These are phyloP conservation scores for Mamestra brassicae DNA, from an alignment of 2,888 invertebrate species.

Conservation along the genomic window DNA sequence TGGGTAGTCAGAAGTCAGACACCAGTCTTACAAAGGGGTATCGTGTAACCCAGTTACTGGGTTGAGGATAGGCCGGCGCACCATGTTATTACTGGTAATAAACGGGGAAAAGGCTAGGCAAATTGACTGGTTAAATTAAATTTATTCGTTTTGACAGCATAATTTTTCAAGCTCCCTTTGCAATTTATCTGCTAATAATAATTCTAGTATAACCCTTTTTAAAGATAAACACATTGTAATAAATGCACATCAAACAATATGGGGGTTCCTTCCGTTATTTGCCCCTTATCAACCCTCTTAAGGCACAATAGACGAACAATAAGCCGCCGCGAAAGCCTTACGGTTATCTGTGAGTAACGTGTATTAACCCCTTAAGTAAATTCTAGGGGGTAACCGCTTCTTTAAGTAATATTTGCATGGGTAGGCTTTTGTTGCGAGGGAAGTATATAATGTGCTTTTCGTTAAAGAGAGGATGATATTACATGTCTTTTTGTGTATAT, in stretches of 20 bases:
- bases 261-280: constrained; percentile 31
- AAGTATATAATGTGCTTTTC: neutral
- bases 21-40: too few relatives aligned
- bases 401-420: constrained; percentile 31
- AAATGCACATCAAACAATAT: constrained; percentile 39
- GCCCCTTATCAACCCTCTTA: constrained; percentile 45
- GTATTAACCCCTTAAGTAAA: constrained; percentile 43
- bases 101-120: too few relatives aligned
- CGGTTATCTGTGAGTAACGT: constrained; percentile 36
- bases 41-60: too few relatives aligned
- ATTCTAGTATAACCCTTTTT: neutral
- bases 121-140: too few relatives aligned
- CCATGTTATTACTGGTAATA: too few relatives aligned
- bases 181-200: neutral
- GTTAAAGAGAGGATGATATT: neutral
- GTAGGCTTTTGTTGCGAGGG: constrained; percentile 8
- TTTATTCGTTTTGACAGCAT: neutral
- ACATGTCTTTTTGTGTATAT: neutral
- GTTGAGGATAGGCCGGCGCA: too few relatives aligned
- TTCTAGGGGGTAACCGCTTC: constrained; percentile 31
- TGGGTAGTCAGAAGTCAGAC: too few relatives aligned
- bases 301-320: constrained; percentile 51
- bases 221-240: constrained; percentile 8
- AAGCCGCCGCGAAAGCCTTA: constrained; percentile 41
- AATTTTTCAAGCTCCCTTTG: neutral